Conservation (phyloP, 2,888 invertebrate species). For the Metalampra italica region DNA sequence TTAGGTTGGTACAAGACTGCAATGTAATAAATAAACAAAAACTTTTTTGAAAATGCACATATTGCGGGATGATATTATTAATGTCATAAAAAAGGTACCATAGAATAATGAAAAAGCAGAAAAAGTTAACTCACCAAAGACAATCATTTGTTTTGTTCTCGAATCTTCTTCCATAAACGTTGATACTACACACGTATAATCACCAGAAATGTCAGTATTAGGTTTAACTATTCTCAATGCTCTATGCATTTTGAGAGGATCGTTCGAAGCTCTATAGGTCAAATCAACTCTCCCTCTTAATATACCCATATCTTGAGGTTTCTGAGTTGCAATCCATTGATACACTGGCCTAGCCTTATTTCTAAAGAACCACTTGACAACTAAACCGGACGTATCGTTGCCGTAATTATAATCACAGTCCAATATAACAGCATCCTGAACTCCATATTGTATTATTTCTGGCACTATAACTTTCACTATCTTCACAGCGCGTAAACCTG, state of each 20-base stretch:
- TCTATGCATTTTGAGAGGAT: conserved; percentile 83
- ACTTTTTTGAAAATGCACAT: too few relatives aligned
- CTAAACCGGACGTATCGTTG: conserved; percentile 81
- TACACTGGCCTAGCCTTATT: conserved; percentile 83
- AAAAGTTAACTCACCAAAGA: conserved; percentile 78
- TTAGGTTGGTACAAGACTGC: too few relatives aligned
- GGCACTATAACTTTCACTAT: conserved; percentile 81
- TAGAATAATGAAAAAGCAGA: too few relatives aligned
- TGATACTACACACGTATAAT: conserved; percentile 86
- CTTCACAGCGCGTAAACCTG: conserved; percentile 78
- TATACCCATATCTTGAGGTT: conserved; percentile 82
- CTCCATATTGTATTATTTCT: conserved; percentile 80
- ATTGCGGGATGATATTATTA: too few relatives aligned
- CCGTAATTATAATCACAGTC: conserved; percentile 85
- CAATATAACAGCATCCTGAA: conserved; percentile 80
- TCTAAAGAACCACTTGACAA: conserved; percentile 88
- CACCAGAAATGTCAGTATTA: conserved; percentile 84
- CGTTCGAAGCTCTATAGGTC: conserved; percentile 81
- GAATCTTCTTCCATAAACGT: conserved; percentile 84
- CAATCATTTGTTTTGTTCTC: conserved; percentile 81
- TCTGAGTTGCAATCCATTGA: conserved; percentile 86
- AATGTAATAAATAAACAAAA: too few relatives aligned
- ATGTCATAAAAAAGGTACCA: too few relatives aligned
- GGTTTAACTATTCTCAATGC: conserved; percentile 85
- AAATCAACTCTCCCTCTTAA: conserved; percentile 79